Evolutionary conservation across 2,888 invertebrate species (phyloP).

Genomic region (Lasioglossum pauxillum): DNA sequence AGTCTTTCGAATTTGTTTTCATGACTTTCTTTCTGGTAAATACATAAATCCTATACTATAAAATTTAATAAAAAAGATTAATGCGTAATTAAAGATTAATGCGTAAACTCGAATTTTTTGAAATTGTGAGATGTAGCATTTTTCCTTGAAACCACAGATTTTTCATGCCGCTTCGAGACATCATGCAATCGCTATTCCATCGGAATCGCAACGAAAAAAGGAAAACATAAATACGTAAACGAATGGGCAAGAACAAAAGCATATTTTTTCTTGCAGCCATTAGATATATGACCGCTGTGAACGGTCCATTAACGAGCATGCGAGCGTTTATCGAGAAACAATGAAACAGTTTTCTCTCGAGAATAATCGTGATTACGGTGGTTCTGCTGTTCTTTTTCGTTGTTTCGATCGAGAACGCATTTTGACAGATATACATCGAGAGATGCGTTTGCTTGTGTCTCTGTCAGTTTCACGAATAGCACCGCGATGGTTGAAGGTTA

Average conservation of each 20-base stretch:
- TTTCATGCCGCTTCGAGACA: not conserved
- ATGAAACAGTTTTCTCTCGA: not conserved
- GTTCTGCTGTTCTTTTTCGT: not conserved
- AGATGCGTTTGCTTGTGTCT: slow-evolving; percentile 20
- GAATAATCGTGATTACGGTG: not conserved
- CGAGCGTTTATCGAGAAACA: not conserved
- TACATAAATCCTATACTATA: too few relatives aligned
- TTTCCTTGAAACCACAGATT: too few relatives aligned
- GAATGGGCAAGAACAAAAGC: slow-evolving; percentile 48
- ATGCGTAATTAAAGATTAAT: too few relatives aligned
- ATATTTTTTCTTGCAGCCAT: slow-evolving; percentile 53
- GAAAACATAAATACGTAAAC: not conserved
- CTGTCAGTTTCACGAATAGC: slow-evolving; percentile 69
- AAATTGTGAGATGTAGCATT: too few relatives aligned
- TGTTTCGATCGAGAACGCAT: slow-evolving; percentile 14
- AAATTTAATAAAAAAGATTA: too few relatives aligned
- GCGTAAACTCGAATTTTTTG: too few relatives aligned
- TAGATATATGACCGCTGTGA: not conserved
- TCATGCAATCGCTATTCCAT: not conserved
- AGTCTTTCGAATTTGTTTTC: too few relatives aligned
- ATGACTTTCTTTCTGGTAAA: too few relatives aligned
- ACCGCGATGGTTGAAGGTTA: slow-evolving; percentile 70
- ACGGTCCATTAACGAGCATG: not conserved
- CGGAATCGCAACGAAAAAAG: not conserved
- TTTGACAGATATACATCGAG: slow-evolving; percentile 63